Evolutionary conservation across 2,888 invertebrate genomes (phyloP).

Genomic region (Clivina fossor): DNA sequence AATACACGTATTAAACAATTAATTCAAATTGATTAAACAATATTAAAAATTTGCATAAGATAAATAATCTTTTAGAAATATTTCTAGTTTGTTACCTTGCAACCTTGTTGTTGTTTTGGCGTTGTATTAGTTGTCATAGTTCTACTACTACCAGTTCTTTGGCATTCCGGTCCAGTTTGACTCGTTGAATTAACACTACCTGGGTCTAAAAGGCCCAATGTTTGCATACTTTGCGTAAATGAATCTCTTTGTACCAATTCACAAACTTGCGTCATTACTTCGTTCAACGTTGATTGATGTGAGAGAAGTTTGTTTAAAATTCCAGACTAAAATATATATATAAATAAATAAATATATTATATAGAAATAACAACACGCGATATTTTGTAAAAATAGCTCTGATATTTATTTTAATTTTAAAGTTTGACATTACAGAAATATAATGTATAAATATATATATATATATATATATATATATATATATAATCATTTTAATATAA

Average conservation of each 20-base stretch:
- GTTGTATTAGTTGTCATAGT: too few relatives aligned
- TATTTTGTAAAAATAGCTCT: slow-evolving; percentile 6
- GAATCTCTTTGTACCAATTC: slow-evolving; percentile 64
- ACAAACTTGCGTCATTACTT: slow-evolving; percentile 57
- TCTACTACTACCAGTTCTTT: slow-evolving; percentile 30
- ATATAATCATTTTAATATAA: too few relatives aligned
- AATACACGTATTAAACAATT: too few relatives aligned
- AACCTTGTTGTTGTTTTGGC: slow-evolving; percentile 44
- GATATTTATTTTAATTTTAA: slow-evolving; percentile 1
- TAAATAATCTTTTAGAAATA: too few relatives aligned
- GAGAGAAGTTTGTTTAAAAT: slow-evolving; percentile 56
- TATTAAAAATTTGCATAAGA: too few relatives aligned
- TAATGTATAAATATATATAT: too few relatives aligned
- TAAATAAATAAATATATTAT: slow-evolving; percentile 8
- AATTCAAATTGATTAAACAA: too few relatives aligned
- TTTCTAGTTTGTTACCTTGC: slow-evolving; percentile 40
- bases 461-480: too few relatives aligned
- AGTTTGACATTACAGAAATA: too few relatives aligned
- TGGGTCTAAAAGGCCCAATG: slow-evolving; percentile 58
- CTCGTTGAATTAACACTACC: slow-evolving; percentile 35
- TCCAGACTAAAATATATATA: slow-evolving; percentile 52
- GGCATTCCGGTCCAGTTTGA: slow-evolving; percentile 2
- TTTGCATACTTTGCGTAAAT: slow-evolving; percentile 61
- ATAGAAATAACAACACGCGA: slow-evolving; percentile 25
- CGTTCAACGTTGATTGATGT: slow-evolving; percentile 56